phyloP scores from a whole-genome alignment of 2,113 vertebrate genomes.

The Solea senegalensis region DNA sequence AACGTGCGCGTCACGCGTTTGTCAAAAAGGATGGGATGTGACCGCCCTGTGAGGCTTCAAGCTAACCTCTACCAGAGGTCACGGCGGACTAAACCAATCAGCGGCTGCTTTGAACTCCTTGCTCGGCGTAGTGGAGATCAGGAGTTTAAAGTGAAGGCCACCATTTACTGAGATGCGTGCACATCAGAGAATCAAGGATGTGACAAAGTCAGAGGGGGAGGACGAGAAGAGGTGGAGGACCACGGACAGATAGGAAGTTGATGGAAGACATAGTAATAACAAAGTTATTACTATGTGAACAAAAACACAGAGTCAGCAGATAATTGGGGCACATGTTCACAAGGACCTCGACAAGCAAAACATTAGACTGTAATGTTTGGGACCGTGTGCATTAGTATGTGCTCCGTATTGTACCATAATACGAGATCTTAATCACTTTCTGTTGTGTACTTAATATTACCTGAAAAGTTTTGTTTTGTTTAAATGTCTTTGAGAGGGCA shows the following conservation, averaged over 20 bases:
- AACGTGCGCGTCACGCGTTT: background rate
- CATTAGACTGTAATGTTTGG: slow-evolving; percentile 6
- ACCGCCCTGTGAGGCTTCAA: slow-evolving; percentile 20
- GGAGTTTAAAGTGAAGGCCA: slow-evolving; percentile 50
- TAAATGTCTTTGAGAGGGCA: no score
- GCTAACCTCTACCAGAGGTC: slow-evolving; percentile 58
- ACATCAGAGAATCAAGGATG: slow-evolving; percentile 51
- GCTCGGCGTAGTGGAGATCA: slow-evolving; percentile 17
- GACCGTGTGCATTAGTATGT: background rate
- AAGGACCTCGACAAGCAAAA: background rate
- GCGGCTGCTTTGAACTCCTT: slow-evolving; percentile 28
- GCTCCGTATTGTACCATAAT: no score
- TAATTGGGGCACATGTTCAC: slow-evolving; percentile 8
- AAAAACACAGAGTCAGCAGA: slow-evolving; percentile 56
- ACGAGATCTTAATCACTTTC: no score
- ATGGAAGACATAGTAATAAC: no score
- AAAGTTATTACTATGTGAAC: slow-evolving; percentile 46
- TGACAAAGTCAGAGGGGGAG: slow-evolving; percentile 19
- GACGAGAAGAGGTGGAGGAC: slow-evolving; percentile 28
- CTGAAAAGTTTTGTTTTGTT: no score
- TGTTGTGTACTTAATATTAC: no score
- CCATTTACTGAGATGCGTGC: slow-evolving; percentile 47
- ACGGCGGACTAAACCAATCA: slow-evolving; percentile 60
- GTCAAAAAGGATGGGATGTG: slow-evolving; percentile 36
- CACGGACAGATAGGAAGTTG: slow-evolving; percentile 14